Percentiles rank a stretch among this genome's conserved stretches.
These are phyloP conservation scores for Galaxea fascicularis DNA, from an alignment of 92 coral and sea anemone genomes.

Conservation along the genomic window DNA sequence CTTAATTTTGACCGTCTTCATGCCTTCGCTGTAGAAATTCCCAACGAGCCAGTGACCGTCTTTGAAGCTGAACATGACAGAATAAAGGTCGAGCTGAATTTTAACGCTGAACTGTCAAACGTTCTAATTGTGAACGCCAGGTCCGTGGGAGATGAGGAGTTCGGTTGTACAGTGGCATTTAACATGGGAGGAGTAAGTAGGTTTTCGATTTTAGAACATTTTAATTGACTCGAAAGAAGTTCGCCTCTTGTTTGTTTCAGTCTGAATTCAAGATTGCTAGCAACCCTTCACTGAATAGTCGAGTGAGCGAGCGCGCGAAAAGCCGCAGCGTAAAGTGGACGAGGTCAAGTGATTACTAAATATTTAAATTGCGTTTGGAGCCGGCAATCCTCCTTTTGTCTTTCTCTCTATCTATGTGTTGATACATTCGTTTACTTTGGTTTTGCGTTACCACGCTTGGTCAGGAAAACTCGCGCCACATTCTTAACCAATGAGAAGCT, in stretches of 20 bases:
- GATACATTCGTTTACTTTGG: too few relatives aligned
- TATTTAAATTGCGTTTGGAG: too few relatives aligned
- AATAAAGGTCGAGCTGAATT: conserved; percentile 50
- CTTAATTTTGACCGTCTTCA: not conserved
- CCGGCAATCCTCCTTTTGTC: too few relatives aligned
- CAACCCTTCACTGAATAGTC: not conserved
- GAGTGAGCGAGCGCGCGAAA: too few relatives aligned
- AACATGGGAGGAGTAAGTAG: conserved; percentile 41
- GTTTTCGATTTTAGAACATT: too few relatives aligned
- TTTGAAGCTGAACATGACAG: conserved; percentile 41
- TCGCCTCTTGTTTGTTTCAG: too few relatives aligned
- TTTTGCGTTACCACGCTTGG: too few relatives aligned
- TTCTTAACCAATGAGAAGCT: not conserved
- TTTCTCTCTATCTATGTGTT: too few relatives aligned
- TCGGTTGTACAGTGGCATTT: conserved; percentile 24
- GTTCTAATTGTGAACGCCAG: conserved; percentile 62
- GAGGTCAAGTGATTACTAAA: too few relatives aligned
- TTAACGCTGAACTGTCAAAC: conserved; percentile 72
- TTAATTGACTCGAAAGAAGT: too few relatives aligned
- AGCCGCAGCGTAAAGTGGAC: too few relatives aligned
- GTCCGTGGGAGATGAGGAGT: conserved; percentile 41
- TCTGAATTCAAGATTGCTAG: not conserved
- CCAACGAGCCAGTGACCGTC: conserved; percentile 53
- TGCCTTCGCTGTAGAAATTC: conserved; percentile 45
- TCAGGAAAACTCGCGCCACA: not conserved